Evolutionary conservation across 35 echinoderm and acorn worm species (phyloP), one percentile per base, ranked within the genome.

Genomic region (Apostichopus japonicus): DNA sequence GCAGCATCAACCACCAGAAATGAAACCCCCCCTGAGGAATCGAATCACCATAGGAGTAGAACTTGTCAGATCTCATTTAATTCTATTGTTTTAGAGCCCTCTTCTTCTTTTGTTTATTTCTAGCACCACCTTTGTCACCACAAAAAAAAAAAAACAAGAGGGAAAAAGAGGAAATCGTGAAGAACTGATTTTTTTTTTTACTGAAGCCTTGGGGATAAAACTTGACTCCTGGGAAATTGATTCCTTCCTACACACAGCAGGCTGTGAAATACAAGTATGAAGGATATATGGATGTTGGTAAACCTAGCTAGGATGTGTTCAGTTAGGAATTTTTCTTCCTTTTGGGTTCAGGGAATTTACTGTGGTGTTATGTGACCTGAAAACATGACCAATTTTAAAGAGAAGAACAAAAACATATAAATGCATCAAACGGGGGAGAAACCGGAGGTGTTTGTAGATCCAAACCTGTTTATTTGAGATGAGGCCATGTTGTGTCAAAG

Each of bases 11-110:
- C 79, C 79, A 54, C 79, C 19, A 83, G 79, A 54, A 55, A 44
- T 55, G 52, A 33, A 54, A 55, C 33, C 33, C 33, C 33, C 33
- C 19, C 17, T 54, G 33, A 83, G 79, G 79, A 83, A 83, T 16
- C 54, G 15, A 15, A 51, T 83, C 24, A 33, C 79, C 52, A 83
- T 52, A 55, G 79, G 44, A 67, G 8, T 17, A 83, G 10, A 83
- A 54, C 79, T 83, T 83, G 79, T 83, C 79, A 83, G 8, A 83
- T 55, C 79, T 83, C 79, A 83, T 83, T 83, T 83, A 33, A 33
- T 19, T 55, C 44, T 55, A 83, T 54, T 83, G 79, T 83, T 83
- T 83, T 53, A 83, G n/a, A 83, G 19, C 44, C 6, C 44, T 83
- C 6, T 17, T 83, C 33, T 67, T 67, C 63, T 67, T 67, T 67